Evolutionary conservation across 1,140 invertebrate genomes (phyloP), one percentile per base, ranked within the genome.

Genomic region (Berghia stephanieae): DNA sequence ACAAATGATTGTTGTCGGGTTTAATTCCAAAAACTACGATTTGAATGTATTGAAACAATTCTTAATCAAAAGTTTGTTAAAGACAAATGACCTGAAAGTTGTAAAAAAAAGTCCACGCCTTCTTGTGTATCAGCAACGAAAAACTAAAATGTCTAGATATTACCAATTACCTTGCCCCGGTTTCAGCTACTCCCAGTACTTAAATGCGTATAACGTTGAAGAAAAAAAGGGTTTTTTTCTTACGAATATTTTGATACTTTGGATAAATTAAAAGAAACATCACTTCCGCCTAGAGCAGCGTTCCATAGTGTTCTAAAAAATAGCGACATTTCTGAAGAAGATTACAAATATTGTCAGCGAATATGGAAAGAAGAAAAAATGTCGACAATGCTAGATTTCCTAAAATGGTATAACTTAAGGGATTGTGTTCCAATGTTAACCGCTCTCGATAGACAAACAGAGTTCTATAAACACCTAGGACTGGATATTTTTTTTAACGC

Each of bases 401-500:
- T 83, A 1, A 43, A 75, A n/a, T 83, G 78, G 74, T 83, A 80
- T 66, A 83, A 81, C 63, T 75, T 79, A 52, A 52, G 71, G 66
- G 77, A 83, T 44, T 52, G 80, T 21, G 68, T 57, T 31, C 74
- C 78, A 4, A 79, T 83, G 36, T 68, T 83, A 21, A 8, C 38
- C 13, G 82, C 80, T n/a, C 57, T 83, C 8, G 27, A 77, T 8
- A 75, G 71, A n/a, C 66, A 80, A 38, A 55, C 69, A 2, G 18
- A 49, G 4, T 80, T 78, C 44, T 83, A 76, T 69, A 60, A 44
- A n/a, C 52, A 43, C 18, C 55, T 66, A 52, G 67, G 67, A 8
- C 71, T 83, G 16, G 82, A 83, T 44, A 55, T 83, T 66, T 79
- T 83, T 16, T 81, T 82, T 68, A 67, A 66, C 27, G 73, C 38